Base-by-base conservation (phyloP, 2,797 vertebrate species). In the Acrossocheilus wenchowensis region DNA sequence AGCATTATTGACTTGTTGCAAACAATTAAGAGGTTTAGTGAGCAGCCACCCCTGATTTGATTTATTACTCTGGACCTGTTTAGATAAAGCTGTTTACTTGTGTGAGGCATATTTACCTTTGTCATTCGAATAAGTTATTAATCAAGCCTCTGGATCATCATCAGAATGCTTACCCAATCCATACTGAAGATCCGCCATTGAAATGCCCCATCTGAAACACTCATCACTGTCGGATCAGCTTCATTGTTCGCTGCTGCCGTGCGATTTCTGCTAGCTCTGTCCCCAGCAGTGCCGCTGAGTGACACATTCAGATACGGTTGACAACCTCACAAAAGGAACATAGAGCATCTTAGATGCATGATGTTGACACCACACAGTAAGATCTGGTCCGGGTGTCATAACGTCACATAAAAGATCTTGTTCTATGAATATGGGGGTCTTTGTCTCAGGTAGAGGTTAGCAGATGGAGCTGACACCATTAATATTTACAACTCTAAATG, bases 401-500 rank as follows among this genome's bases (percentile, higher is more conserved):
- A 57, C 84, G 87, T 85, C 88, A 73, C 52, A 84, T 87, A 87
- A 89, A 89, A 87, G 75, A 84, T 34, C 89, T 86, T 88, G 86
- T 87, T 84, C 84, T 78, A 83, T 90, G 88, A 87, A 87, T 73
- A 80, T 11, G 50, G 82, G 81, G 82, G 75, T 85, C 87, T 86
- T 89, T 89, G 89, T 90, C 86, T 90, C 89, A 88, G 91, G 87
- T 90, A 87, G 88, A 87, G 83, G 72, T 89, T 82, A 87, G 84
- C 90, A 91, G 90, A 89, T 89, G 90, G 89, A 88, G 88, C 60
- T 87, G 89, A 90, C 89, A 83, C 87, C 86, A 91, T 92, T 92
- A 92, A 89, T 90, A 90, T 92, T 91, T 92, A 91, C 89, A 87
- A 82, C 82, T 87, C 75, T 79, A 88, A 90, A 90, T 89, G 90